phyloP scores from a whole-genome alignment of 1,140 invertebrate genomes.

The Aricia agestis region DNA sequence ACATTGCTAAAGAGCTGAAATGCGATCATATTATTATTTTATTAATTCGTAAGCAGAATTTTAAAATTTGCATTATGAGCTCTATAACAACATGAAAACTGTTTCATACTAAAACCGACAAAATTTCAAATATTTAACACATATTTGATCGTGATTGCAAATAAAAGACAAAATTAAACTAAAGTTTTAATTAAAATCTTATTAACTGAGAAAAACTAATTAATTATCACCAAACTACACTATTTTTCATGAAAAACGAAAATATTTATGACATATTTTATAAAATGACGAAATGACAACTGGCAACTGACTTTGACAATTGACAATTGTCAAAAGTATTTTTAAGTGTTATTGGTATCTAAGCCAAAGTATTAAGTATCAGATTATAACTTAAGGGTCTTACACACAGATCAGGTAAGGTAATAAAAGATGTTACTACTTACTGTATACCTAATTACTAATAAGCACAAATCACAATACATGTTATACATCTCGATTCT shows the following conservation, averaged over 20 bases:
- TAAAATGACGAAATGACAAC: no score
- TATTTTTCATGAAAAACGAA: background rate
- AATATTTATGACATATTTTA: no score
- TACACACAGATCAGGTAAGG: no score
- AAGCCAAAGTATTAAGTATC: no score
- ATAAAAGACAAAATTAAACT: background rate
- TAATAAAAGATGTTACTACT: no score
- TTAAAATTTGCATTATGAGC: background rate
- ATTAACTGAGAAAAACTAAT: background rate
- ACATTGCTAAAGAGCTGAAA: background rate
- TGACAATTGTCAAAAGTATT: no score
- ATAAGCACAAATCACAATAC: no score
- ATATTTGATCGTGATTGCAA: background rate
- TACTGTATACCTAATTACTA: no score
- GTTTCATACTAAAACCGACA: background rate
- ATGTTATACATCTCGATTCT: no score
- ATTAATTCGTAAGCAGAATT: background rate
- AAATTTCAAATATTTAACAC: background rate
- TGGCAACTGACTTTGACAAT: no score
- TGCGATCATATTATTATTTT: background rate
- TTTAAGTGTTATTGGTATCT: no score
- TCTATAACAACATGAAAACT: background rate
- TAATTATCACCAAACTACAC: background rate
- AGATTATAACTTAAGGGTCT: no score
- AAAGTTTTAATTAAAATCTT: background rate